phyloP scores from a whole-genome alignment of 2,113 vertebrate species.

The Lasiurus cinereus region DNA sequence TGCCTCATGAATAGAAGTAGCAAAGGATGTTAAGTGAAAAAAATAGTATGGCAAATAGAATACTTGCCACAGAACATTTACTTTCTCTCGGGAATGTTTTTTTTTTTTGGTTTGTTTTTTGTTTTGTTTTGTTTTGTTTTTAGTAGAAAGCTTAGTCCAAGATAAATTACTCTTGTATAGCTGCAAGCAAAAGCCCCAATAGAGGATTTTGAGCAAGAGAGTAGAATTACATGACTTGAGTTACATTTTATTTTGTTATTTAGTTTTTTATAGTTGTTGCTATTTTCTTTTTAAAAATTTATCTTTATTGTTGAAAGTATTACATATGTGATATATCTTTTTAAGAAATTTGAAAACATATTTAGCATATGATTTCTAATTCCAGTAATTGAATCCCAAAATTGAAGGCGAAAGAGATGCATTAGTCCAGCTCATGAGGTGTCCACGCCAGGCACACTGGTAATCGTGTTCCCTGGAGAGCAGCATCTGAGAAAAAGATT shows the following conservation, averaged over 20 bases:
- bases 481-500: neutral
- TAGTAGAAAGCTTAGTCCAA: neutral
- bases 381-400: neutral
- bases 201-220: neutral
- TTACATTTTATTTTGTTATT: neutral
- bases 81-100: neutral
- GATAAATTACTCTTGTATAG: neutral
- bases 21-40: neutral
- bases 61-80: neutral
- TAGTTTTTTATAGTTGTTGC: no score
- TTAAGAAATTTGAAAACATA: neutral
- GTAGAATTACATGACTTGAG: neutral
- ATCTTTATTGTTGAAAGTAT: no score
- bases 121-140: no score
- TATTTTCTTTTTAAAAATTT: no score
- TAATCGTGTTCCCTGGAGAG: neutral
- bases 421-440: neutral
- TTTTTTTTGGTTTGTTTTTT: neutral
- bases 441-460: rapidly evolving
- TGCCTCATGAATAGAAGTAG: neutral
- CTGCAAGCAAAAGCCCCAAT: neutral
- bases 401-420: neutral
- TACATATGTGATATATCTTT: no score
- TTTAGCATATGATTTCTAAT: neutral
- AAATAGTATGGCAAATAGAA: neutral